A percentile compares a stretch with the other conserved stretches of the same genome.
Evolutionary conservation across 2,113 vertebrate species (phyloP).

Genomic region (Engraulis encrasicolus): DNA sequence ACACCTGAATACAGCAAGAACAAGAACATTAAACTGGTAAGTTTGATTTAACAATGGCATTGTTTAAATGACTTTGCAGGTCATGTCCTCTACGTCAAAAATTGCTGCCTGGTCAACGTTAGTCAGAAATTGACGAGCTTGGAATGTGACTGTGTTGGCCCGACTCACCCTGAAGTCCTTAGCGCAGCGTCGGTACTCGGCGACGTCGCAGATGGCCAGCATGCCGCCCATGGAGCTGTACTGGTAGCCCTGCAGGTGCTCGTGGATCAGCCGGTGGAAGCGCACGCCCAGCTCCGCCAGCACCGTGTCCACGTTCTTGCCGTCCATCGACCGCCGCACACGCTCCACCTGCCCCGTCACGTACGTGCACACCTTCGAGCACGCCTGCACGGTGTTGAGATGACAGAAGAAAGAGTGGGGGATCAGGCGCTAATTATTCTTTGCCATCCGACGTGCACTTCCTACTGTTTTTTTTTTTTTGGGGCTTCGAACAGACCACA

Average conservation of each 20-base stretch:
- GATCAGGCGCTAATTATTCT: too few species aligned
- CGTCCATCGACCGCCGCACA: slow-evolving; percentile 95
- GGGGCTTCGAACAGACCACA: too few species aligned
- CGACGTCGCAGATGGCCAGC: slow-evolving; percentile 98
- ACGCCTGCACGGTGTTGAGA: slow-evolving; percentile 79
- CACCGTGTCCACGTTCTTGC: slow-evolving; percentile 97
- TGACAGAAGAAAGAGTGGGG: neutral
- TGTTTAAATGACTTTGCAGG: too few species aligned
- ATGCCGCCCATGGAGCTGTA: slow-evolving; percentile 99
- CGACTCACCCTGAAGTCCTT: slow-evolving; percentile 87
- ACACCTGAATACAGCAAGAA: too few species aligned
- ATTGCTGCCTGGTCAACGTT: too few species aligned
- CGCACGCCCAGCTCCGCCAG: slow-evolving; percentile 94
- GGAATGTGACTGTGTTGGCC: neutral
- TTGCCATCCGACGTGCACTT: too few species aligned
- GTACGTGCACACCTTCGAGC: slow-evolving; percentile 93
- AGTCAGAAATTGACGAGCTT: too few species aligned
- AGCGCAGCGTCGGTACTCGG: slow-evolving; percentile 95
- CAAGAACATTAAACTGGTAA: too few species aligned
- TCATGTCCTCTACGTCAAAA: neutral
- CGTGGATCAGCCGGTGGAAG: slow-evolving; percentile 95
- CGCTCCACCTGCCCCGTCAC: slow-evolving; percentile 95
- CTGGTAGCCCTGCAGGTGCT: slow-evolving; percentile 96
- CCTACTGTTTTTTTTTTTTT: too few species aligned
- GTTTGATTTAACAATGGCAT: too few species aligned